These are phyloP conservation scores for Geopemphigus sp. DNA, from an alignment of 1,140 invertebrate genomes.

Conservation along the genomic window DNA sequence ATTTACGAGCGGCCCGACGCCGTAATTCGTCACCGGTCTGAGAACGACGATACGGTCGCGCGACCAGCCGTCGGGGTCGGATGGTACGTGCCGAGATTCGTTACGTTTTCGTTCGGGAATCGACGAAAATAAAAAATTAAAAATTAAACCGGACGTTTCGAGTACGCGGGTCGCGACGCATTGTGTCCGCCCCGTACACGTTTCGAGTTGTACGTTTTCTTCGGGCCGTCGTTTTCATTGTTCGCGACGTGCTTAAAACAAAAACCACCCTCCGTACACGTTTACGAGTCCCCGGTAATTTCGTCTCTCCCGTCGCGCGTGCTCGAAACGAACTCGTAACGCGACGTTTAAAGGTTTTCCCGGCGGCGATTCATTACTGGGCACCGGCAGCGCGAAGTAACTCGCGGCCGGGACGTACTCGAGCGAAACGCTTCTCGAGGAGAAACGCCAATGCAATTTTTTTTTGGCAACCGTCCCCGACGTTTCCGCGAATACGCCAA, in stretches of 20 bases:
- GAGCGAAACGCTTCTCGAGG: not conserved
- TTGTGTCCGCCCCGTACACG: not conserved
- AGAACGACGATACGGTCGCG: not conserved
- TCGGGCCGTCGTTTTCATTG: not conserved
- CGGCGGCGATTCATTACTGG: constrained; percentile 15
- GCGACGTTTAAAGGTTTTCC: constrained; percentile 8
- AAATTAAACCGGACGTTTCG: constrained; percentile 20
- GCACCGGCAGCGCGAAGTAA: not conserved
- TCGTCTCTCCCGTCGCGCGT: not conserved
- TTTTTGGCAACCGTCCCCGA: constrained; percentile 14
- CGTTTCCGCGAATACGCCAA: not conserved
- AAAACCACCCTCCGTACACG: no score
- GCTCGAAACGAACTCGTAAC: not conserved
- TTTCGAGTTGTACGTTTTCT: constrained; percentile 15
- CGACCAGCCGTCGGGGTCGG: not conserved
- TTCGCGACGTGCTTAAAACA: not conserved
- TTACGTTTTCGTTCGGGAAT: no score
- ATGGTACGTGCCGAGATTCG: no score
- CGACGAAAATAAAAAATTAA: not conserved
- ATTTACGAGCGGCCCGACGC: no score
- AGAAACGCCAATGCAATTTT: not conserved
- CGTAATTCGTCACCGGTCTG: no score
- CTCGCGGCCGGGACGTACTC: constrained; percentile 8
- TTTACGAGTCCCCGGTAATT: constrained; percentile 13
- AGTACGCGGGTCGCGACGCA: not conserved